Evolutionary conservation across 2,797 vertebrate genomes (phyloP).

Genomic region (Ceryle rudis): DNA sequence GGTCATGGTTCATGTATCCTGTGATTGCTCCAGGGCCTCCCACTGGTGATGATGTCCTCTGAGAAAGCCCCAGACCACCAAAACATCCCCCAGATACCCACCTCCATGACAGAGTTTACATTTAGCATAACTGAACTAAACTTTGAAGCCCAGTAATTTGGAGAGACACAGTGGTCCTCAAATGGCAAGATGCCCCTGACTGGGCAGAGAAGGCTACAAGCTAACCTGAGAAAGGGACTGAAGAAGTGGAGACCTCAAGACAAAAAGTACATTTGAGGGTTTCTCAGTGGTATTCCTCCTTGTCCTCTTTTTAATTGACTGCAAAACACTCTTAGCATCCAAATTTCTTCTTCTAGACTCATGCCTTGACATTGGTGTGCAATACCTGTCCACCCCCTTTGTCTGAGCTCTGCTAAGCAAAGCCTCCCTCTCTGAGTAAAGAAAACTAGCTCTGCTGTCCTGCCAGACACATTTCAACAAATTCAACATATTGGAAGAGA

Average conservation of each 20-base stretch:
- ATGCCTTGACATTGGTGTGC: fast-evolving
- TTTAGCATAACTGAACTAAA: not conserved
- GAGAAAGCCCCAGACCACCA: not conserved
- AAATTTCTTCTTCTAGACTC: not conserved
- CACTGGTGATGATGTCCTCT: fast-evolving
- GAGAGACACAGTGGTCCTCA: not conserved
- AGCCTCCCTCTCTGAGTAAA: not conserved
- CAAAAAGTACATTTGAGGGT: not conserved
- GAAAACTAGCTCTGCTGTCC: not conserved
- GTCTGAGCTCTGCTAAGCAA: not conserved
- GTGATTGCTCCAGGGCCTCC: not conserved
- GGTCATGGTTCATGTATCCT: not conserved
- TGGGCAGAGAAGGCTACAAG: not conserved
- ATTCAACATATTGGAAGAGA: not conserved
- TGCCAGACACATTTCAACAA: not conserved
- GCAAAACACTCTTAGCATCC: not conserved
- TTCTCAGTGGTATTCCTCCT: not conserved
- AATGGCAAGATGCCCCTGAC: not conserved
- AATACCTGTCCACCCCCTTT: not conserved
- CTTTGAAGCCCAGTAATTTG: not conserved
- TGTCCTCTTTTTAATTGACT: not conserved
- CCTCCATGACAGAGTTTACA: not conserved
- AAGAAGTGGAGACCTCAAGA: not conserved
- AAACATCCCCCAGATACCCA: not conserved
- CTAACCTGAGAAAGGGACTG: not conserved